phyloP scores from a whole-genome alignment of 2,888 invertebrate genomes.

The Gymnoscelis rufifasciata region DNA sequence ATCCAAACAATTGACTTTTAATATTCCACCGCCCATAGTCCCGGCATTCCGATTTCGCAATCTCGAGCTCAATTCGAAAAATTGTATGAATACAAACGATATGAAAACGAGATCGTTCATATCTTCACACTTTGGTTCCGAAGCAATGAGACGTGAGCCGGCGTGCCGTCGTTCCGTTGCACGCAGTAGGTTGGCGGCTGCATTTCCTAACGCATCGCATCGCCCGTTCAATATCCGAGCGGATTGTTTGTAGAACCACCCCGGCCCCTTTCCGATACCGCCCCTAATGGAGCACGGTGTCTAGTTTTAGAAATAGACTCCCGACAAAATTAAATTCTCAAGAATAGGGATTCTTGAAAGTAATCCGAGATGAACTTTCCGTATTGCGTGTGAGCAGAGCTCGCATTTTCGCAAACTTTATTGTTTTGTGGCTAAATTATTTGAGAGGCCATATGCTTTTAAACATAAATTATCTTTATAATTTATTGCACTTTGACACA shows the following conservation, averaged over 20 bases:
- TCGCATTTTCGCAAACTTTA: constrained; percentile 21
- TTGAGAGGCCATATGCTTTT: constrained; percentile 2
- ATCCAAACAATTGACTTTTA: constrained; percentile 15
- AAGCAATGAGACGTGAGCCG: constrained; percentile 55
- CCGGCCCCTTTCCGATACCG: constrained; percentile 37
- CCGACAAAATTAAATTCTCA: constrained; percentile 33
- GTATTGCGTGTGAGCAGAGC: constrained; percentile 20
- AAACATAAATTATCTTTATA: neutral
- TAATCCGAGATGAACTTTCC: constrained; percentile 21
- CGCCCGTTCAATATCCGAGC: constrained; percentile 75
- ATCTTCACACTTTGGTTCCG: constrained; percentile 62
- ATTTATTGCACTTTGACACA: too few relatives aligned
- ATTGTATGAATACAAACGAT: constrained; percentile 53
- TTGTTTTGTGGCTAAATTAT: constrained; percentile 11
- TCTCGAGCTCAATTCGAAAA: constrained; percentile 29
- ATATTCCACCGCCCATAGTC: constrained; percentile 17
- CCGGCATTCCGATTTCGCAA: constrained; percentile 21
- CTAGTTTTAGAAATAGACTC: constrained; percentile 62
- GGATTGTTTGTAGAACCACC: constrained; percentile 70
- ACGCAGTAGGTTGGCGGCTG: constrained; percentile 57
- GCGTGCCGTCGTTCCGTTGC: constrained; percentile 46
- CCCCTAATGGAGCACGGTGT: constrained; percentile 54
- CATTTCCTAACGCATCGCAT: constrained; percentile 75
- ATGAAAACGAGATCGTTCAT: constrained; percentile 60
- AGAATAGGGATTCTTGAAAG: constrained; percentile 27